phyloP scores from a whole-genome alignment of 2,797 vertebrate genomes.

The Enteromius trimaculatus region DNA sequence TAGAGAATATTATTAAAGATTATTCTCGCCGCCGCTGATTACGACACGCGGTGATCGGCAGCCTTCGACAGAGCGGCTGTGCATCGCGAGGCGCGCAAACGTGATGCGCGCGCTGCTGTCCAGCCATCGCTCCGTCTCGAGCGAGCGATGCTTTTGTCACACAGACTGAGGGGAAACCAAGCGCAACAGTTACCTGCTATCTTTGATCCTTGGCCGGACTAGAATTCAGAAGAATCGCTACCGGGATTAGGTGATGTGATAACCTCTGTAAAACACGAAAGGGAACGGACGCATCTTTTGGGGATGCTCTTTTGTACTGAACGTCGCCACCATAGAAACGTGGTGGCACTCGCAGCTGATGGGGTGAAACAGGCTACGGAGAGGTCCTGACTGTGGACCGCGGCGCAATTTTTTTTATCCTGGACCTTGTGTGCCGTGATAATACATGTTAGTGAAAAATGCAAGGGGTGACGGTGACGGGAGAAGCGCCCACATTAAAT shows the following conservation, averaged over 20 bases:
- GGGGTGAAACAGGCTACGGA: constrained; percentile 56
- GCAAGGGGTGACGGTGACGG: constrained; percentile 69
- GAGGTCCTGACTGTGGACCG: constrained; percentile 60
- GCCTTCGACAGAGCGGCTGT: not conserved
- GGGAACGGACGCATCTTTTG: constrained; percentile 45
- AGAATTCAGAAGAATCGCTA: not conserved
- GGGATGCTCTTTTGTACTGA: constrained; percentile 48
- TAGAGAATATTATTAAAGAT: not conserved
- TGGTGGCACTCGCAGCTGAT: constrained; percentile 54
- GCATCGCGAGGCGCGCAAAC: constrained; percentile 9
- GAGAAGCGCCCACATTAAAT: constrained; percentile 66
- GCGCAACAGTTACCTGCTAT: constrained; percentile 37
- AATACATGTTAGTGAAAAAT: constrained; percentile 57
- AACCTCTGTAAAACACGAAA: constrained; percentile 23
- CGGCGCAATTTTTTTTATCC: constrained; percentile 47
- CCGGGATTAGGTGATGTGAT: constrained; percentile 21
- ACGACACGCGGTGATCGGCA: constrained; percentile 21
- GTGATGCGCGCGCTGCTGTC: constrained; percentile 20
- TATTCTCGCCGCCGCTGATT: constrained; percentile 10
- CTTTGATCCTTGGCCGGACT: not conserved
- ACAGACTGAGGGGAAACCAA: constrained; percentile 27
- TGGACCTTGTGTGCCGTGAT: constrained; percentile 50
- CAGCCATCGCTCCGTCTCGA: constrained; percentile 18
- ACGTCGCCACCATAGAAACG: constrained; percentile 48
- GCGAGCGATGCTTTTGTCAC: not conserved